These are phyloP conservation scores for Oopsacas minuta DNA, from an alignment of 37 sponge, comb jelly and placozoan species.

Conservation along the genomic window DNA sequence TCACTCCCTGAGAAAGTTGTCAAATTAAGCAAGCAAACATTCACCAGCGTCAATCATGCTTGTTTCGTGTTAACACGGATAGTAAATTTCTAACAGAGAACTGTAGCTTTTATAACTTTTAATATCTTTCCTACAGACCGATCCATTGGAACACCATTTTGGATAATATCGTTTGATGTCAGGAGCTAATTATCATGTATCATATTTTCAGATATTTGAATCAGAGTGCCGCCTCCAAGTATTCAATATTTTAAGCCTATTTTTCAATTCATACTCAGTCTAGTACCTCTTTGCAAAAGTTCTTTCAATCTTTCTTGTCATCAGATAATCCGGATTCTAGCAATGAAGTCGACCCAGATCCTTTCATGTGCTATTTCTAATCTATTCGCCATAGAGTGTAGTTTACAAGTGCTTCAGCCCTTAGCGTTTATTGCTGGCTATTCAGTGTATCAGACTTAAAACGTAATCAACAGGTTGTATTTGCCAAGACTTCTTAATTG, in stretches of 20 bases:
- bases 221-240: background rate
- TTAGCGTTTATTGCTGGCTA: background rate
- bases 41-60: background rate
- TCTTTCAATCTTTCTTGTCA: background rate
- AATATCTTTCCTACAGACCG: conserved; percentile 3
- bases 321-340: background rate
- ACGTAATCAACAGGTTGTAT: background rate
- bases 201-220: background rate
- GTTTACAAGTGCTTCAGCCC: background rate
- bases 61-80: background rate
- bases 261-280: background rate
- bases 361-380: background rate
- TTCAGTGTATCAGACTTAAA: background rate
- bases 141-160: conserved; percentile 7
- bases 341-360: background rate
- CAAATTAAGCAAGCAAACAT: background rate
- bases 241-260: background rate
- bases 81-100: background rate
- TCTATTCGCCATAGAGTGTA: background rate
- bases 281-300: background rate
- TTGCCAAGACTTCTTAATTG: background rate
- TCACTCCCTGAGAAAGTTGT: background rate
- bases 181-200: conserved; percentile 8
- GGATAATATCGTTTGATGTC: background rate
- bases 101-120: background rate